Evolutionary conservation across 2,888 invertebrate species (phyloP).

Genomic region (Nomada ruficornis): DNA sequence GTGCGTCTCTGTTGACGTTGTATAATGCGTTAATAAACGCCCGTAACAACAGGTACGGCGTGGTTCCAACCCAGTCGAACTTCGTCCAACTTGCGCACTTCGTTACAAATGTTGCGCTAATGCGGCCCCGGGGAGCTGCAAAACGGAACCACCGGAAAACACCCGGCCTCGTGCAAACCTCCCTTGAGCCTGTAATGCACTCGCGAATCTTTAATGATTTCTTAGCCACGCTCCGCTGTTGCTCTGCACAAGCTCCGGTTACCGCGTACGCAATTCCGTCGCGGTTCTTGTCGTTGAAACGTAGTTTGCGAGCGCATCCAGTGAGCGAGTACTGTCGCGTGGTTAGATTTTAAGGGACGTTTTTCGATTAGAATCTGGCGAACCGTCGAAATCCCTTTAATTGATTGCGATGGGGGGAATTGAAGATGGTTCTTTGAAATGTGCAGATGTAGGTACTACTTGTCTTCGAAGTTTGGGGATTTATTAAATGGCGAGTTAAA

Average conservation of each 20-base stretch:
- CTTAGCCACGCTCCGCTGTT: slow-evolving; percentile 17
- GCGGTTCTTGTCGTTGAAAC: neutral
- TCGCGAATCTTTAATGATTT: slow-evolving; percentile 48
- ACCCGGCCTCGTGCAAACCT: slow-evolving; percentile 26
- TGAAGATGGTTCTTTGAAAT: no score
- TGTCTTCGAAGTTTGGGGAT: no score
- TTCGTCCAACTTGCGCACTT: slow-evolving; percentile 49
- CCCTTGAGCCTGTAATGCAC: slow-evolving; percentile 24
- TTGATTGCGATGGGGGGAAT: no score
- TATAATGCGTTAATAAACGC: slow-evolving; percentile 61
- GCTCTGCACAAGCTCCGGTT: slow-evolving; percentile 2
- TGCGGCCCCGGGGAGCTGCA: slow-evolving; percentile 40
- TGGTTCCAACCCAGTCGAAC: slow-evolving; percentile 32
- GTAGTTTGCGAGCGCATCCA: neutral
- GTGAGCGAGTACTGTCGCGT: no score
- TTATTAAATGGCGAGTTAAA: no score
- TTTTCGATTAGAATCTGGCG: no score
- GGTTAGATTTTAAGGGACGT: no score
- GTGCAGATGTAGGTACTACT: no score
- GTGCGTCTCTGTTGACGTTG: slow-evolving; percentile 56
- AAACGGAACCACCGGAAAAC: slow-evolving; percentile 43
- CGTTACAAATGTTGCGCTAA: slow-evolving; percentile 58
- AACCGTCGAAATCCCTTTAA: no score
- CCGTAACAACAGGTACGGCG: slow-evolving; percentile 45
- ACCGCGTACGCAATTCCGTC: neutral